Percentiles rank a stretch among this genome's conserved stretches.
Conservation (phyloP, 37 sponge, comb jelly and placozoan species). For the Lycopodina hypogea region DNA sequence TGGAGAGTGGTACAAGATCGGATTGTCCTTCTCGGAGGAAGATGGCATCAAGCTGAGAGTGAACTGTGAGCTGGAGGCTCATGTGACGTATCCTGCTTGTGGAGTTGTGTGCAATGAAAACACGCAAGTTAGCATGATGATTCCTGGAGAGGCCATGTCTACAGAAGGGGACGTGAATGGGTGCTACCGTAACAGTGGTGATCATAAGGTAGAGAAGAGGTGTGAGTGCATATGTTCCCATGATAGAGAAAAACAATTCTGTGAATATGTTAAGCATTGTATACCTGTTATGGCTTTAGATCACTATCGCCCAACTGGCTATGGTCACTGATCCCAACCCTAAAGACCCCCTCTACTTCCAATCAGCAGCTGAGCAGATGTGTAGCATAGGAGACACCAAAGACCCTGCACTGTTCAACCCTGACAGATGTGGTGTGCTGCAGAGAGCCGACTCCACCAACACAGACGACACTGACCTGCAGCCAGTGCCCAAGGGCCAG, state of each 20-base stretch:
- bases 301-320: conserved; percentile 15
- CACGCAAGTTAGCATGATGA: background rate
- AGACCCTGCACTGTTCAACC: conserved; percentile 3
- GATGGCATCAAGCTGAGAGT: background rate
- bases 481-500: background rate
- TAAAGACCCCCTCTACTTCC: background rate
- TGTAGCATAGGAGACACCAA: background rate
- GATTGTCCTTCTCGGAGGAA: background rate
- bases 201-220: no score
- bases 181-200: no score
- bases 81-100: background rate
- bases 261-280: no score
- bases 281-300: background rate
- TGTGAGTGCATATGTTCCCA: no score
- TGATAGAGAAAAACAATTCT: no score
- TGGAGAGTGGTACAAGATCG: conserved; percentile 26
- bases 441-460: background rate
- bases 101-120: conserved; percentile 2
- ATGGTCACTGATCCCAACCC: conserved; percentile 17
- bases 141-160: background rate
- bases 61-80: background rate
- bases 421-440: background rate
- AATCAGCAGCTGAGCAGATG: conserved; percentile 16
- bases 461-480: background rate
- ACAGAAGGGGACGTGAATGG: no score